Evolutionary conservation across 1,140 invertebrate species (phyloP), one percentile per base, ranked within the genome.

Genomic region (Eufriesea mexicana): DNA sequence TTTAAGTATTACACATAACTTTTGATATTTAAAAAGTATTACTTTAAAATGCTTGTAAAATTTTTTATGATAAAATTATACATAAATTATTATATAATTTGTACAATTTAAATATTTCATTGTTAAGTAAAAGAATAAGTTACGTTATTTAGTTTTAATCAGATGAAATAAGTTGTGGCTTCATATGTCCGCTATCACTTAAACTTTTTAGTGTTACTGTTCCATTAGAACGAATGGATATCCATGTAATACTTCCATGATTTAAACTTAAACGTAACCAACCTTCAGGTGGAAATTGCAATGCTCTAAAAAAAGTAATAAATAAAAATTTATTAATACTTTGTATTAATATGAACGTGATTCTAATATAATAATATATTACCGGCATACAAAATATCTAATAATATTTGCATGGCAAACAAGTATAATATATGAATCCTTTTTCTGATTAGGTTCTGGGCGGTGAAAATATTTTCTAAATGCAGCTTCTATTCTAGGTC

Each of bases 331-430:
- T 35, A 45, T 57, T 59, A 51, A 76, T 54, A 57, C 14, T 55
- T 8, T 25, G 42, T 5, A 78, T 47, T n/a, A 78, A 23, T 62
- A 62, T 4, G 16, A 28, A 61, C 20, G 28, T 20, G 10, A 61
- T 51, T 28, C 61, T 59, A 81, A 42, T 68, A 74, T 51, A 25
- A 45, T 18, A 64, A 47, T n/a, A 73, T 35, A 51, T 75, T 93
- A 98, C 98, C 98, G 96, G 95, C 99, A 99, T n/a, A 99, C 97
- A 95, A 99, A 99, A 94, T 99, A 99, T 80, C 99, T 95, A 89
- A 99, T 99, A 16, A 99, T 99, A 95, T 99, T 99, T 20, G 98
- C 99, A 95, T 99, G 99, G 88, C 99, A 99, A 9, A 99, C 98
- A 64, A 99, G 95, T 45, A 99, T 92, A 72, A 99, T 99, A 92